Evolutionary conservation across 1,140 invertebrate genomes (phyloP).

Genomic region (Ceratina japonica): DNA sequence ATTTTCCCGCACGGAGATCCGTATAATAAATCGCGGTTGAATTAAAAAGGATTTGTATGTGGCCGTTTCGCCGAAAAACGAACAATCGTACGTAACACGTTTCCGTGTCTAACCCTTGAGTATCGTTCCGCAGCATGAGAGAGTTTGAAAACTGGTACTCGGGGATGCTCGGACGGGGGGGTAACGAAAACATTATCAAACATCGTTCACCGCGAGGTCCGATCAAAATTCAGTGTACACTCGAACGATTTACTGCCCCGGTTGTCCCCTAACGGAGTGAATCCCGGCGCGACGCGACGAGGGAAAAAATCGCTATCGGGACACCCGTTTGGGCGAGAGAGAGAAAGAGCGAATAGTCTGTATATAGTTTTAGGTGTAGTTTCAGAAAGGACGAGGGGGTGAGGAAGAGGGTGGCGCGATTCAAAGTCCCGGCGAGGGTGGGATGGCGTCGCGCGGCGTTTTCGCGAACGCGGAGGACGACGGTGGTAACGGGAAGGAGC

Average conservation of each 20-base stretch:
- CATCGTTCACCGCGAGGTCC: background rate
- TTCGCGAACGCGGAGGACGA: slow-evolving; percentile 14
- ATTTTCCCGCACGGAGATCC: too few species aligned
- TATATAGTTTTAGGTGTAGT: slow-evolving; percentile 77
- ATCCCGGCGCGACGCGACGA: background rate
- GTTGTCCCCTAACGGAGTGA: background rate
- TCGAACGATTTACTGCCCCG: slow-evolving; percentile 26
- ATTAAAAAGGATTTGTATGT: too few species aligned
- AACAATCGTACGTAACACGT: background rate
- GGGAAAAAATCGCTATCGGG: slow-evolving; percentile 44
- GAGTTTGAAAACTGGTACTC: too few species aligned
- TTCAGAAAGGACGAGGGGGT: slow-evolving; percentile 67
- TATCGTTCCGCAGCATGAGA: too few species aligned
- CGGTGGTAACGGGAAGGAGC: slow-evolving; percentile 1
- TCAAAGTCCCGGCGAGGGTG: slow-evolving; percentile 64
- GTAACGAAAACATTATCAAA: background rate
- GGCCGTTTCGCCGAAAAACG: background rate
- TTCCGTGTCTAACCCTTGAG: too few species aligned
- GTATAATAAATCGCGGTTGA: background rate
- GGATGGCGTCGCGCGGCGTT: slow-evolving; percentile 31
- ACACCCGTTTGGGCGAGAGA: slow-evolving; percentile 63
- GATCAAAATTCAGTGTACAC: slow-evolving; percentile 33
- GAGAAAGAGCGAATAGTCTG: slow-evolving; percentile 60
- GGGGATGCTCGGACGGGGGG: background rate
- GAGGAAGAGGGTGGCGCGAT: slow-evolving; percentile 73